Percentiles rank a stretch among this genome's conserved stretches.
These are phyloP conservation scores for Lepus europaeus DNA, from an alignment of 2,113 vertebrate species.

Conservation along the genomic window DNA sequence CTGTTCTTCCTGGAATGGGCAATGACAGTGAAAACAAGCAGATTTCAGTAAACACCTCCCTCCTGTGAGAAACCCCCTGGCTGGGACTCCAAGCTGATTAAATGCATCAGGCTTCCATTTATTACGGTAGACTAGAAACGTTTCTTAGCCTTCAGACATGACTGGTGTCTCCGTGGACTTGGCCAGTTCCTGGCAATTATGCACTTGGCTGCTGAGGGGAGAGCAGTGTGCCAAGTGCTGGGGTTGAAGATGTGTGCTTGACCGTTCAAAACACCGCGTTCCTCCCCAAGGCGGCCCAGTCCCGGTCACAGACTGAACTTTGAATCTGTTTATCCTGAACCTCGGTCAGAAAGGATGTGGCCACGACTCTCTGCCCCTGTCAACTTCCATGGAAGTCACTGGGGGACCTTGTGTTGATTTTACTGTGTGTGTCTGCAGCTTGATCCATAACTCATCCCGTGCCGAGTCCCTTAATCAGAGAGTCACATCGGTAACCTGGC, in stretches of 20 bases:
- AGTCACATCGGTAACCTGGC: constrained; percentile 36
- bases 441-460: not conserved
- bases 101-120: constrained; percentile 67
- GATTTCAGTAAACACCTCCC: constrained; percentile 69
- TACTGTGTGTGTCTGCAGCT: not conserved
- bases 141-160: constrained; percentile 72
- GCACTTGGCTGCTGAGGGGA: constrained; percentile 68
- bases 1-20: constrained; percentile 60
- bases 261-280: constrained; percentile 3
- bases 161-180: constrained; percentile 71
- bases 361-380: not conserved
- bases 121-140: constrained; percentile 68
- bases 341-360: constrained; percentile 43
- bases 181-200: constrained; percentile 74
- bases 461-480: constrained; percentile 45
- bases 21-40: constrained; percentile 26
- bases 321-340: constrained; percentile 65
- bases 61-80: constrained; percentile 49
- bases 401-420: not conserved
- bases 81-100: constrained; percentile 58
- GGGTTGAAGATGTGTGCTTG: not conserved
- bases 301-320: constrained; percentile 37
- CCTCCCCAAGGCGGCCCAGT: constrained; percentile 48
- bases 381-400: not conserved
- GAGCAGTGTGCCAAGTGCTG: constrained; percentile 57